Evolutionary conservation across 2,888 invertebrate genomes (phyloP).

Genomic region (Cryptus armator): DNA sequence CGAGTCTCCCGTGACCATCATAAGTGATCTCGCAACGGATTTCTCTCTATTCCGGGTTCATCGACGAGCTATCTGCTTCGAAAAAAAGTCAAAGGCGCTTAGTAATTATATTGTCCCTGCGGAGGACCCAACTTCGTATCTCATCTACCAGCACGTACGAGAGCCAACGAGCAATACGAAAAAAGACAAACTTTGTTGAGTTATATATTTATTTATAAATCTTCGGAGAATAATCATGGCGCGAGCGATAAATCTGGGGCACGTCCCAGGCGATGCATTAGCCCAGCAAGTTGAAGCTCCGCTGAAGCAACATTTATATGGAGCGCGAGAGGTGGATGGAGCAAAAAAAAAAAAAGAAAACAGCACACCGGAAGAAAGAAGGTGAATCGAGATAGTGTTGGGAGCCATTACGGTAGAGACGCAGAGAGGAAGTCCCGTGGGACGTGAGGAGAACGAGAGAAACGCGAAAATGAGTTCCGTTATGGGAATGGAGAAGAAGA

Average conservation of each 20-base stretch:
- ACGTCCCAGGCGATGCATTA: conserved; percentile 67
- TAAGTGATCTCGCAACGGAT: conserved; percentile 10
- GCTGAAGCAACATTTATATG: conserved; percentile 55
- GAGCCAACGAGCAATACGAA: conserved; percentile 50
- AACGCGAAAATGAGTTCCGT: conserved; percentile 68
- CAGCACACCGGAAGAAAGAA: conserved; percentile 52
- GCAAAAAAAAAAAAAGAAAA: conserved; percentile 37
- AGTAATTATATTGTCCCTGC: conserved; percentile 54
- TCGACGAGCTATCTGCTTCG: conserved; percentile 37
- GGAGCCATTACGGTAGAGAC: conserved; percentile 63
- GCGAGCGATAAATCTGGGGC: conserved; percentile 64
- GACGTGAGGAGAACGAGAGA: conserved; percentile 52
- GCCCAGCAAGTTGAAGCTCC: conserved; percentile 52
- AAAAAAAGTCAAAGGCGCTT: conserved; percentile 27
- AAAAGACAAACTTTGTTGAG: conserved; percentile 1
- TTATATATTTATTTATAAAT: conserved; percentile 66
- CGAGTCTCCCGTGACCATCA: conserved; percentile 47
- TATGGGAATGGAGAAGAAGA: conserved; percentile 52
- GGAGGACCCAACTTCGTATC: conserved; percentile 46
- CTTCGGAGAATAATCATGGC: conserved; percentile 66
- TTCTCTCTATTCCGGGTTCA: background rate
- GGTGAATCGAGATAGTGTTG: conserved; percentile 66
- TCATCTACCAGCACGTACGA: conserved; percentile 37
- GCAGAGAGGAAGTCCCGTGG: conserved; percentile 54
- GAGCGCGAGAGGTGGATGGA: conserved; percentile 44